Percentiles rank a stretch among this genome's conserved stretches.
phyloP scores from a whole-genome alignment of 2,888 invertebrate genomes.

The Leptopilina syphax region DNA sequence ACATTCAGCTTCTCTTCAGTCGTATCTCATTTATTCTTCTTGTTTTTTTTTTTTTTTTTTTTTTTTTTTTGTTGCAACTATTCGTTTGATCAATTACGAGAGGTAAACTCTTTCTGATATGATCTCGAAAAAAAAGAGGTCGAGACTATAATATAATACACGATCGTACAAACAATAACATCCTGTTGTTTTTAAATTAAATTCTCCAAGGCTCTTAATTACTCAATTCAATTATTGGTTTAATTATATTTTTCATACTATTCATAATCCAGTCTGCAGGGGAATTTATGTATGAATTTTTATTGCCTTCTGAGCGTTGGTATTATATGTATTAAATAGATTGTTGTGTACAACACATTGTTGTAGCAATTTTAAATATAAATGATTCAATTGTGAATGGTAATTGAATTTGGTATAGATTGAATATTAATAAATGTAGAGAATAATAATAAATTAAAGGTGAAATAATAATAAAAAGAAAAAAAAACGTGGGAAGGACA shows the following conservation, averaged over 20 bases:
- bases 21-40: constrained; percentile 43
- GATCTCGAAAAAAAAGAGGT: constrained; percentile 18
- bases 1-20: constrained; percentile 51
- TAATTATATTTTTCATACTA: not conserved
- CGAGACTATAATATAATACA: not conserved
- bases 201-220: not conserved
- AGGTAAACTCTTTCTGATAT: constrained; percentile 8
- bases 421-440: not conserved
- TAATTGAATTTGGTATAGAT: not conserved
- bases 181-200: constrained; percentile 19
- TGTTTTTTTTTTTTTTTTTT: not conserved
- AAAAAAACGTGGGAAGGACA: constrained; percentile 32
- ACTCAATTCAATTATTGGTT: constrained; percentile 24
- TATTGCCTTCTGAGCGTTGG: not conserved
- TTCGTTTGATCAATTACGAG: constrained; percentile 12
- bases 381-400: constrained; percentile 14
- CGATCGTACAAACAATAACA: constrained; percentile 21
- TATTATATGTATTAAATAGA: no score
- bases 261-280: not conserved
- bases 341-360: no score
- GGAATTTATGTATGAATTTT: not conserved
- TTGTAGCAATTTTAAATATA: no score
- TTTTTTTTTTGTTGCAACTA: not conserved
- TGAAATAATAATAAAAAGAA: not conserved
- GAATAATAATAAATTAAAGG: not conserved